Evolutionary conservation across 1,140 invertebrate species (phyloP).

Genomic region (Pinna nobilis): DNA sequence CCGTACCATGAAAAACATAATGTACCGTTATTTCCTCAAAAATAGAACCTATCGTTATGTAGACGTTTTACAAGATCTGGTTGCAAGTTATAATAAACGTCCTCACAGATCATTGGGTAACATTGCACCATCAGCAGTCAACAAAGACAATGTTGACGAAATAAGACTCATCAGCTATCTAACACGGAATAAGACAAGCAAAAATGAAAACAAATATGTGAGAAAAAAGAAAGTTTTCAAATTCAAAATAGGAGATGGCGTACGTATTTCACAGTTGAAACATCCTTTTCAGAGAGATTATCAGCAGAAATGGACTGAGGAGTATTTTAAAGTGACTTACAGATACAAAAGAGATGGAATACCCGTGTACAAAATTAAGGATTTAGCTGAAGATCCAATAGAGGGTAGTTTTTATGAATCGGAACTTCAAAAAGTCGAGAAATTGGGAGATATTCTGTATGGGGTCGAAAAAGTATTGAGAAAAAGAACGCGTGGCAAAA

Average conservation of each 20-base stretch:
- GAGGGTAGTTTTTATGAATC: constrained; percentile 36
- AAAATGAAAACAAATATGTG: background rate
- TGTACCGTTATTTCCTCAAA: constrained; percentile 25
- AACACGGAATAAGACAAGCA: background rate
- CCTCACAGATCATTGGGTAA: constrained; percentile 24
- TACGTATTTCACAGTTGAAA: constrained; percentile 34
- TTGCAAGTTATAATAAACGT: constrained; percentile 21
- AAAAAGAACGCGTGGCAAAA: constrained; percentile 1
- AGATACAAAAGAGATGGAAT: constrained; percentile 21
- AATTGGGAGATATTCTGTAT: background rate
- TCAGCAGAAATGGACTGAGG: constrained; percentile 40
- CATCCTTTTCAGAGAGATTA: constrained; percentile 37
- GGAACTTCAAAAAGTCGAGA: constrained; percentile 25
- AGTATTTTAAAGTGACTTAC: constrained; percentile 30
- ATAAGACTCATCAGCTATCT: background rate
- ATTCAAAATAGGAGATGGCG: constrained; percentile 32
- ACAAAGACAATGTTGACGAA: constrained; percentile 12
- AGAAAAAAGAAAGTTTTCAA: constrained; percentile 9
- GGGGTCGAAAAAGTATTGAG: constrained; percentile 18
- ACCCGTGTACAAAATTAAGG: constrained; percentile 32
- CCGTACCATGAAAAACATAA: constrained; percentile 19
- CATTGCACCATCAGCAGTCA: constrained; percentile 8
- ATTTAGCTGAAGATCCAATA: constrained; percentile 17
- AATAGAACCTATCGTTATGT: constrained; percentile 29
- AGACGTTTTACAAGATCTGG: constrained; percentile 16